Evolutionary conservation across 2,797 vertebrate genomes (phyloP).

Genomic region (Lepus oiostolus): DNA sequence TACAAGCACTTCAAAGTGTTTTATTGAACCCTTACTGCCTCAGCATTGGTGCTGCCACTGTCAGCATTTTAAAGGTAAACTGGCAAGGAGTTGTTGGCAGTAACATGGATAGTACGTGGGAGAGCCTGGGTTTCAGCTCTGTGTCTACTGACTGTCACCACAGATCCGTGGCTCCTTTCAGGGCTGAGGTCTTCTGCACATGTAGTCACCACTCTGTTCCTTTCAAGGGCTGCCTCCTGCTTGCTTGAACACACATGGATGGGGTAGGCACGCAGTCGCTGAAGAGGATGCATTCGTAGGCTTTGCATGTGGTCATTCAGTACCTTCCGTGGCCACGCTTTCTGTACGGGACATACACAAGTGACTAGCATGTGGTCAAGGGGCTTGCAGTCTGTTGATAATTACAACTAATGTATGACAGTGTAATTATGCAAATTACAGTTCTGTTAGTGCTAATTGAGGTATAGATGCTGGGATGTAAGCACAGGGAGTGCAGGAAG

Average conservation of each 20-base stretch:
- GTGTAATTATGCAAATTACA: conserved; percentile 26
- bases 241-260: background rate
- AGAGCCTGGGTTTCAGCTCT: background rate
- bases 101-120: too few species aligned
- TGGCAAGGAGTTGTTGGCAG: background rate
- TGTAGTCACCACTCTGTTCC: background rate
- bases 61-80: conserved; percentile 8
- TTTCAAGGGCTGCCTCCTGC: background rate
- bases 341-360: background rate
- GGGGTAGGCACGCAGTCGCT: background rate
- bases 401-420: background rate
- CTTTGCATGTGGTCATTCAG: background rate
- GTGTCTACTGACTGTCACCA: background rate
- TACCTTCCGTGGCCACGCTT: background rate
- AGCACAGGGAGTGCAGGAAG: background rate
- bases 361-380: background rate
- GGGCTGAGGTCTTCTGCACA: background rate
- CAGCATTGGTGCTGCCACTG: background rate
- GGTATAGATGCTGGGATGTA: background rate
- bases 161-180: background rate
- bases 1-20: background rate
- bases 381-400: background rate
- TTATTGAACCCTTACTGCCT: background rate
- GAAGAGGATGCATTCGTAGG: background rate
- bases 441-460: background rate